phyloP scores from a whole-genome alignment of 2,797 vertebrate species.

The Ptychobarbus kaznakovi region DNA sequence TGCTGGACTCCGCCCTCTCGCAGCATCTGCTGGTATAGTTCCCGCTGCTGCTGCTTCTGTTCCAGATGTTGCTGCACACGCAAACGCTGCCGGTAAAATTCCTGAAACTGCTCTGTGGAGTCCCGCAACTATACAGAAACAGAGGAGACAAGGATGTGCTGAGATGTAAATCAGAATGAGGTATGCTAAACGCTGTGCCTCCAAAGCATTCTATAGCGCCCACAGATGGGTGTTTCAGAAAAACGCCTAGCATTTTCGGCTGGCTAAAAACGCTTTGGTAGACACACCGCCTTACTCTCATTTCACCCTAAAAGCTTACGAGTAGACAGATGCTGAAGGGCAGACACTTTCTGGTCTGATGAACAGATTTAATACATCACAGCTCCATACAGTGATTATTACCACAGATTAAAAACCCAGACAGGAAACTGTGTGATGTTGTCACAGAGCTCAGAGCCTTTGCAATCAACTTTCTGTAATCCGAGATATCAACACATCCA shows the following conservation, averaged over 20 bases:
- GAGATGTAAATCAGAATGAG: not conserved
- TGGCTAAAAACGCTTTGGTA: not conserved
- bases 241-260: not conserved
- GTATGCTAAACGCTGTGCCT: not conserved
- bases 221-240: not conserved
- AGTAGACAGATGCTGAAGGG: not conserved
- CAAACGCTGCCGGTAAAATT: conserved; percentile 93
- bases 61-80: conserved; percentile 98
- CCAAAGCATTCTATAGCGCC: not conserved
- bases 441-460: conserved; percentile 58
- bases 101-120: conserved; percentile 96
- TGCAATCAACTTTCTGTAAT: conserved; percentile 14
- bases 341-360: conserved; percentile 1
- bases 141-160: not conserved
- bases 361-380: conserved; percentile 23
- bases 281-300: not conserved
- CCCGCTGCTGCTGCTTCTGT: conserved; percentile 95
- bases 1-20: conserved; percentile 96
- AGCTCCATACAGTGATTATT: conserved; percentile 1
- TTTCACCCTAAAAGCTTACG: not conserved
- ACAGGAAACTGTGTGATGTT: conserved; percentile 63
- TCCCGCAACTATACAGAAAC: conserved; percentile 83
- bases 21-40: conserved; percentile 97
- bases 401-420: conserved; percentile 41
- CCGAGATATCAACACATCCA: not conserved